A percentile compares a stretch with the other conserved stretches of the same genome.
phyloP scores from a whole-genome alignment of 2,113 vertebrate genomes.

The Corythornis vintsioides region DNA sequence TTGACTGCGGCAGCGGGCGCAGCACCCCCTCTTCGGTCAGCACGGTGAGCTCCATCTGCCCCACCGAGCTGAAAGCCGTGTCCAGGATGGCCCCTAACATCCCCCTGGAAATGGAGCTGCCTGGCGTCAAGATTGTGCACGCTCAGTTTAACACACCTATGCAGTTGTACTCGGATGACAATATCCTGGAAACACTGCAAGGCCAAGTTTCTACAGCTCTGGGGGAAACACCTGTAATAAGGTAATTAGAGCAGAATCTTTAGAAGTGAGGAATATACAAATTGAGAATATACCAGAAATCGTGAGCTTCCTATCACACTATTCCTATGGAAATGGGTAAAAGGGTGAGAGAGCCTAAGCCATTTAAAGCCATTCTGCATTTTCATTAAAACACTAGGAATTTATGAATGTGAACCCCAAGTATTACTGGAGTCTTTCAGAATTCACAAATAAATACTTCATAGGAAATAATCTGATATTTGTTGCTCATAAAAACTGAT shows the following conservation, averaged over 20 bases:
- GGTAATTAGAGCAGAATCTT: slow-evolving; percentile 70
- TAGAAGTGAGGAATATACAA: neutral
- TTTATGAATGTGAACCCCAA: neutral
- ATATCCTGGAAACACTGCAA: slow-evolving; percentile 84
- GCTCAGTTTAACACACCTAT: slow-evolving; percentile 85
- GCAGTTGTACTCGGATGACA: slow-evolving; percentile 86
- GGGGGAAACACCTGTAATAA: slow-evolving; percentile 75
- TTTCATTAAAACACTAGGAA: neutral
- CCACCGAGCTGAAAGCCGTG: slow-evolving; percentile 80
- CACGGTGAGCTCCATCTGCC: slow-evolving; percentile 80
- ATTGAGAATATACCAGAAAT: slow-evolving; percentile 1
- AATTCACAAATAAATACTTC: neutral
- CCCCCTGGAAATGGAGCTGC: slow-evolving; percentile 83
- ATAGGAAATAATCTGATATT: neutral
- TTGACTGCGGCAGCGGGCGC: slow-evolving; percentile 79
- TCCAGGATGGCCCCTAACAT: slow-evolving; percentile 82
- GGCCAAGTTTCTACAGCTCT: slow-evolving; percentile 84
- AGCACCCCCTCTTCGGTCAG: slow-evolving; percentile 81
- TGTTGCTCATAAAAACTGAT: neutral
- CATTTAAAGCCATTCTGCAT: neutral
- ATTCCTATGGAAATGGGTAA: neutral
- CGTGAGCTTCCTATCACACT: neutral
- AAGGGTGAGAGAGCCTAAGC: neutral
- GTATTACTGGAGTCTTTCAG: neutral
- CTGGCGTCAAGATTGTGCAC: slow-evolving; percentile 83